Conservation (phyloP, 1,140 invertebrate genomes). For the Centruroides vittatus region DNA sequence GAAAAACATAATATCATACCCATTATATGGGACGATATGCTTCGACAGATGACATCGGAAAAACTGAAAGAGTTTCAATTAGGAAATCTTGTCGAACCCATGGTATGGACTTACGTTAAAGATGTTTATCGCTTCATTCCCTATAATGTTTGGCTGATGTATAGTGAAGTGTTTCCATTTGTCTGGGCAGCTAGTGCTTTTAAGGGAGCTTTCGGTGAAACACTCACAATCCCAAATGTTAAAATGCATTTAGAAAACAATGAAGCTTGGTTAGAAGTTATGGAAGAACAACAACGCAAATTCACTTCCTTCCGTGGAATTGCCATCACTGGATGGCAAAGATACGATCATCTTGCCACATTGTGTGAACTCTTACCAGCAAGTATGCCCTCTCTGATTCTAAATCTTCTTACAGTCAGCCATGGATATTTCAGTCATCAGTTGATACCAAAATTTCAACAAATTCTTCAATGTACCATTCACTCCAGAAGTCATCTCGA, state of each 20-base stretch:
- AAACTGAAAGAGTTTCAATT: slow-evolving; percentile 40
- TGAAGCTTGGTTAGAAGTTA: slow-evolving; percentile 51
- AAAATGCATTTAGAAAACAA: slow-evolving; percentile 54
- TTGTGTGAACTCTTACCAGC: slow-evolving; percentile 73
- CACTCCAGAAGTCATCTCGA: slow-evolving; percentile 26
- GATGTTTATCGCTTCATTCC: slow-evolving; percentile 42
- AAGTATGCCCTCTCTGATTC: slow-evolving; percentile 56
- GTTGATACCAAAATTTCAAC: slow-evolving; percentile 34
- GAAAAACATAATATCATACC: slow-evolving; percentile 31
- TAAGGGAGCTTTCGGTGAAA: slow-evolving; percentile 66
- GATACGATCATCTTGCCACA: slow-evolving; percentile 83
- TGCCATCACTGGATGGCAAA: slow-evolving; percentile 53
- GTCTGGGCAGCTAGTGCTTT: slow-evolving; percentile 90
- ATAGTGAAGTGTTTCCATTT: slow-evolving; percentile 59
- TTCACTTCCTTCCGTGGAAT: slow-evolving; percentile 43
- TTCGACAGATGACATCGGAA: slow-evolving; percentile 44
- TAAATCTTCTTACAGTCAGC: slow-evolving; percentile 42
- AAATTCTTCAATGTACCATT: slow-evolving; percentile 37
- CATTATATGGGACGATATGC: slow-evolving; percentile 94
- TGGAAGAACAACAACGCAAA: slow-evolving; percentile 36
- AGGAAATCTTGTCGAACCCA: slow-evolving; percentile 61
- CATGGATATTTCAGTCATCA: slow-evolving; percentile 45
- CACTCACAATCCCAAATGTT: slow-evolving; percentile 45
- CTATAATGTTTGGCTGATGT: slow-evolving; percentile 56
- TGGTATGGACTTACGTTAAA: slow-evolving; percentile 52